A percentile compares a stretch with the other conserved stretches of the same genome.
Evolutionary conservation across 2,113 vertebrate species (phyloP).

Genomic region (rat (Rattus norvegicus)): GRCr8 NC_086036.1:20734501-20735000

Average conservation of each 20-base stretch:
- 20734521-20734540: not conserved
- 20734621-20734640: not conserved
- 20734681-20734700: not conserved
- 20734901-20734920: not conserved
- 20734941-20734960: not conserved
- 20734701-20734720: not conserved
- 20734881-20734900: not conserved
- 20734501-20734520: not conserved
- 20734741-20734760: not conserved
- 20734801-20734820: not conserved
- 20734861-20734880: not conserved
- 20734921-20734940: not conserved
- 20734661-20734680: not conserved
- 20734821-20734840: not conserved
- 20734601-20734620: not conserved
- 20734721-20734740: not conserved
- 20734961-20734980: not conserved
- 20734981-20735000: not conserved
- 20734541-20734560: not conserved
- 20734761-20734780: not conserved
- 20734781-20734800: not conserved
- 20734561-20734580: not conserved
- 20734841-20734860: not conserved
- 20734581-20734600: not conserved
- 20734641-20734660: not conserved